These are phyloP conservation scores for Lithophane leautieri DNA, from an alignment of 2,888 invertebrate genomes.

Conservation along the genomic window DNA sequence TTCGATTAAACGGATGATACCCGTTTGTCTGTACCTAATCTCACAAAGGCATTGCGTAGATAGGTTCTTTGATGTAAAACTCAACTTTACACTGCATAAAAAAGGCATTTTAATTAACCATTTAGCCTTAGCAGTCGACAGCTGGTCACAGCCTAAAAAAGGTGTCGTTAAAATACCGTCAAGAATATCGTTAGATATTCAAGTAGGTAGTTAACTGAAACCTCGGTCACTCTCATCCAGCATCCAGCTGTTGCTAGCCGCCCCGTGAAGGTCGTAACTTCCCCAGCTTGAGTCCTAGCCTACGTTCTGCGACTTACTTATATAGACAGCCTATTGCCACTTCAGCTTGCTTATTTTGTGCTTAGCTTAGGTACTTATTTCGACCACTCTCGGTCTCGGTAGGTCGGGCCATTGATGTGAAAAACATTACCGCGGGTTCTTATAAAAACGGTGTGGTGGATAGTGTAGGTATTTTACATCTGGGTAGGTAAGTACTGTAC, in stretches of 20 bases:
- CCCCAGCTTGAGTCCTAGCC: not conserved
- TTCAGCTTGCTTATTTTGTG: slow-evolving; percentile 1
- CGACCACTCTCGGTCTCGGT: not conserved
- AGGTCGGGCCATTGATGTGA: not conserved
- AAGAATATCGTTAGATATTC: not conserved
- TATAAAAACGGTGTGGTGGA: not conserved
- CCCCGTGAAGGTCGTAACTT: too few species aligned
- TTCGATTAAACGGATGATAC: slow-evolving; percentile 27
- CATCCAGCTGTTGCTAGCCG: too few species aligned
- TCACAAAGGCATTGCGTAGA: slow-evolving; percentile 7
- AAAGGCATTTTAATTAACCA: not conserved
- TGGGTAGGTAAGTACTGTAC: too few species aligned
- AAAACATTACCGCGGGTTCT: not conserved
- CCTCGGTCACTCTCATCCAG: too few species aligned
- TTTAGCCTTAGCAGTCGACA: not conserved
- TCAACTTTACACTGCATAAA: not conserved
- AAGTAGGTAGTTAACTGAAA: not conserved
- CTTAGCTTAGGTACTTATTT: not conserved
- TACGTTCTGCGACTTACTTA: not conserved
- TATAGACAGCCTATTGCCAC: not conserved
- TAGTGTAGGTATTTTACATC: too few species aligned
- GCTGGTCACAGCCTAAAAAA: not conserved
- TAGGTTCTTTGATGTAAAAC: slow-evolving; percentile 15
- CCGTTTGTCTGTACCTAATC: slow-evolving; percentile 6
- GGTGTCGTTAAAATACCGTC: too few species aligned